phyloP scores from a whole-genome alignment of 1,140 invertebrate species.

The Nebria ingens region DNA sequence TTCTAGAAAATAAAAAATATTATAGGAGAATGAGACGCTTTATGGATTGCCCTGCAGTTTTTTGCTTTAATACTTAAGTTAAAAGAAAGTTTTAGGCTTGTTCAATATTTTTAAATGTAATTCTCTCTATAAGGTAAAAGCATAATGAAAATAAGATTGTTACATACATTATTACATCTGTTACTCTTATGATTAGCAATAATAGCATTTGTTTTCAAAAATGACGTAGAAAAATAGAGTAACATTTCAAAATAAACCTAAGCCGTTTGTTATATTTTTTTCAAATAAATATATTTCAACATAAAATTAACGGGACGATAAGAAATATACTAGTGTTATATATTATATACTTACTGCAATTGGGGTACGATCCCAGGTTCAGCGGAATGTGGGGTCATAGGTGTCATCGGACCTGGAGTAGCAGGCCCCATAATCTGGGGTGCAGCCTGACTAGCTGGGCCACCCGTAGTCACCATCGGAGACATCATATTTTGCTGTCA shows the following conservation, averaged over 20 bases:
- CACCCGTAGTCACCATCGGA: constrained; percentile 57
- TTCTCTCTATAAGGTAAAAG: background rate
- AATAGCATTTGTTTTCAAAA: too few species aligned
- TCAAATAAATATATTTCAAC: background rate
- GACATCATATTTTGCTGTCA: constrained; percentile 73
- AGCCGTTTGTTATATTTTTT: background rate
- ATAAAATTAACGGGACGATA: background rate
- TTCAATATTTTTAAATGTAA: too few species aligned
- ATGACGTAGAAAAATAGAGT: too few species aligned
- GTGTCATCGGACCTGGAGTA: constrained; percentile 76
- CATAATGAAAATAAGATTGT: background rate
- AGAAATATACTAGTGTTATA: background rate
- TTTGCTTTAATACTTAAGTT: too few species aligned
- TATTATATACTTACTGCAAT: constrained; percentile 64
- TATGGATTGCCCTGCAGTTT: too few species aligned
- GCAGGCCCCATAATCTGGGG: constrained; percentile 56
- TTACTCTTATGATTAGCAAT: background rate
- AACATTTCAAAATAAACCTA: background rate
- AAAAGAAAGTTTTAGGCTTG: too few species aligned
- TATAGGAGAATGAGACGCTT: too few species aligned
- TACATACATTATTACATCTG: constrained; percentile 10
- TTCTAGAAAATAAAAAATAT: constrained; percentile 50
- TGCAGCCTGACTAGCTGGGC: constrained; percentile 40
- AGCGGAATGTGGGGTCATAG: constrained; percentile 87
- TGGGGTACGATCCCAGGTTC: constrained; percentile 91